Conservation (phyloP, 2,113 vertebrate genomes). For the Tichodroma muraria region DNA sequence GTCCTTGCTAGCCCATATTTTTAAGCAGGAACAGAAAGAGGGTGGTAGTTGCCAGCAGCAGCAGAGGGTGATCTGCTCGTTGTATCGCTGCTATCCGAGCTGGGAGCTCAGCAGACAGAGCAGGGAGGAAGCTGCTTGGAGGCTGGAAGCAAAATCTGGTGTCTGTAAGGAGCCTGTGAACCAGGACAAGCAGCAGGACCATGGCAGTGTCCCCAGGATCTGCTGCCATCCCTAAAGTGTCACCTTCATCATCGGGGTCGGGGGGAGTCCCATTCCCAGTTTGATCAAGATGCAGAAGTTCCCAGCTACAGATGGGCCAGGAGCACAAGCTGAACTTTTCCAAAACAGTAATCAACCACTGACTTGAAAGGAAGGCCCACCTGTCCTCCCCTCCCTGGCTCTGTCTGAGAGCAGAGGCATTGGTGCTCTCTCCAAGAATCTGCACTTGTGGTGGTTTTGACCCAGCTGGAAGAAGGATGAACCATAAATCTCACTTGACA, state of each 20-base stretch:
- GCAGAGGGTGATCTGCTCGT: rapidly evolving
- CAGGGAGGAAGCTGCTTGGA: neutral
- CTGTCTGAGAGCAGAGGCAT: neutral
- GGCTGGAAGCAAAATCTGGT: neutral
- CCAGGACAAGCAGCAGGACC: neutral
- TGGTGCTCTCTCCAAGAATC: neutral
- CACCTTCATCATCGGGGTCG: rapidly evolving
- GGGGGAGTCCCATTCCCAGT: neutral
- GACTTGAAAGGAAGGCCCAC: slow-evolving; percentile 4
- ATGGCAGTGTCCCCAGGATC: neutral
- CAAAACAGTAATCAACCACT: neutral
- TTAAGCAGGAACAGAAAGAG: neutral
- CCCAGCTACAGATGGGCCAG: neutral
- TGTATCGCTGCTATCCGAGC: rapidly evolving
- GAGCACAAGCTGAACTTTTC: neutral
- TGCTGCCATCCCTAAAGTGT: neutral
- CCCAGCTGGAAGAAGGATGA: slow-evolving; percentile 42
- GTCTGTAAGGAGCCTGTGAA: neutral
- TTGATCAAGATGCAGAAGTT: neutral
- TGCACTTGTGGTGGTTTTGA: slow-evolving; percentile 17
- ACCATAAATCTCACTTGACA: slow-evolving; percentile 29
- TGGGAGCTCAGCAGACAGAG: neutral
- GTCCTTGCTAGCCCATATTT: neutral
- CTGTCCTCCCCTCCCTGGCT: neutral
- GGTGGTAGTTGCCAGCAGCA: neutral